Evolutionary conservation across 2,113 vertebrate genomes (phyloP), one percentile per base, ranked within the genome.

Genomic region (Sapayoa aenigma): DNA sequence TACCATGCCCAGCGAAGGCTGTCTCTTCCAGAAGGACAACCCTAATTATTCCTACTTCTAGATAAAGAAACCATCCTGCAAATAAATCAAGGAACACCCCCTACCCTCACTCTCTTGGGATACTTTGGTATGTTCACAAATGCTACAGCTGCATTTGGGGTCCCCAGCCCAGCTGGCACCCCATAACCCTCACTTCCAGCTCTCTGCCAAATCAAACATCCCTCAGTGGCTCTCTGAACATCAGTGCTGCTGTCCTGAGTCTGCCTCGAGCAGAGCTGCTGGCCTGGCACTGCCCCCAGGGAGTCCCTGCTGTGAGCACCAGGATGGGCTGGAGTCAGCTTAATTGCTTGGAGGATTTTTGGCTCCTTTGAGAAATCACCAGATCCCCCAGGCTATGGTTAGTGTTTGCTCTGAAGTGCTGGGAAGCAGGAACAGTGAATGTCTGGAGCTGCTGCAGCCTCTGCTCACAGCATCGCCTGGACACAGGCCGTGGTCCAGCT

Each of bases 91-190:
- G 50, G 37, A 28, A 9, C 3, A 3, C 3, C 9, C 27, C 4
- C 16, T 42, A 5, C 31, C 25, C 25, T 82, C 37, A 5, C 22
- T 8, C 1, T 10, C 52, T 19, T 6, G 25, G 22, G n/a, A 16
- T 7, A 2, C 50, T 66, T 55, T 0, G 24, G 21, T 6, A 17
- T 1, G 2, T 62, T 52, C 0, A 0, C 20, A 28, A 28, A 67
- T 31, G 44, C 31, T 0, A 1, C 79, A 58, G 94, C 71, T 85
- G 82, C 49, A 9, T 5, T 20, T 14, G 71, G 66, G 74, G 39
- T 37, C 9, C 8, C 37, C 73, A 56, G 56, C 66, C 47, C 76
- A 33, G 58, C 72, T 73, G 80, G 56, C 42, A 85, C 2, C 63
- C 82, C 17, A n/a, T 58, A 30, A 58, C n/a, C 23, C 49, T 71